A percentile compares a stretch with the other conserved stretches of the same genome.
These are phyloP conservation scores for Leptinotarsa texana DNA, from an alignment of 1,140 invertebrate genomes.

Conservation along the genomic window DNA sequence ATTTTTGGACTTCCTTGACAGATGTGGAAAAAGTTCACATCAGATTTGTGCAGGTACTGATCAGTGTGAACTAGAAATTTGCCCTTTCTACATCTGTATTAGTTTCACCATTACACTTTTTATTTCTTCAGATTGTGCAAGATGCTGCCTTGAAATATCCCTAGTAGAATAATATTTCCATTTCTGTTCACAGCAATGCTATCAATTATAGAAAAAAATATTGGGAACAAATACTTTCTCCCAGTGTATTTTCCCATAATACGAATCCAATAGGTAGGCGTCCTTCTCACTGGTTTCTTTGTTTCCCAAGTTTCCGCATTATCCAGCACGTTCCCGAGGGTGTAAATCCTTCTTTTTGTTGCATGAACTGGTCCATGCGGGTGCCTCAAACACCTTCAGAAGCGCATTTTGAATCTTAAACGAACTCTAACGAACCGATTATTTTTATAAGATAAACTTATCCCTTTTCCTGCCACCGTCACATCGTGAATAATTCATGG, in stretches of 20 bases:
- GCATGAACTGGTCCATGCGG: conserved; percentile 29
- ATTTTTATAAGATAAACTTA: conserved; percentile 44
- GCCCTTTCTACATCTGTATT: too few species aligned
- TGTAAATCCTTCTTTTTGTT: conserved; percentile 50
- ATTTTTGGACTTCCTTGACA: too few species aligned
- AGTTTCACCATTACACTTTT: too few species aligned
- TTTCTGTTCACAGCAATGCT: too few species aligned
- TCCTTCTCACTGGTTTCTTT: conserved; percentile 39
- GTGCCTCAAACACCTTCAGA: conserved; percentile 32
- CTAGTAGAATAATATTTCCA: too few species aligned
- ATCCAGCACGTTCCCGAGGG: conserved; percentile 41
- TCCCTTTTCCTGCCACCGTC: conserved; percentile 30
- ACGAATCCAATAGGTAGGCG: conserved; percentile 45
- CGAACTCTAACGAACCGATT: conserved; percentile 43
- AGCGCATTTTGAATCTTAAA: conserved; percentile 39
- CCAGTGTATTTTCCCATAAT: conserved; percentile 15
- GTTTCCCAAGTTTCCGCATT: conserved; percentile 44
- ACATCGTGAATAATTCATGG: conserved; percentile 37
- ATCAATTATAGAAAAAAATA: background rate
- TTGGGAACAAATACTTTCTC: background rate
- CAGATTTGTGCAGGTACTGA: too few species aligned
- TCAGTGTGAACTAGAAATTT: too few species aligned
- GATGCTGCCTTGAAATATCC: too few species aligned
- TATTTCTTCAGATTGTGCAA: too few species aligned
- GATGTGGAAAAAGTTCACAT: too few species aligned